Evolutionary conservation across 2,888 invertebrate species (phyloP).

Genomic region (Physocephala rufipes): DNA sequence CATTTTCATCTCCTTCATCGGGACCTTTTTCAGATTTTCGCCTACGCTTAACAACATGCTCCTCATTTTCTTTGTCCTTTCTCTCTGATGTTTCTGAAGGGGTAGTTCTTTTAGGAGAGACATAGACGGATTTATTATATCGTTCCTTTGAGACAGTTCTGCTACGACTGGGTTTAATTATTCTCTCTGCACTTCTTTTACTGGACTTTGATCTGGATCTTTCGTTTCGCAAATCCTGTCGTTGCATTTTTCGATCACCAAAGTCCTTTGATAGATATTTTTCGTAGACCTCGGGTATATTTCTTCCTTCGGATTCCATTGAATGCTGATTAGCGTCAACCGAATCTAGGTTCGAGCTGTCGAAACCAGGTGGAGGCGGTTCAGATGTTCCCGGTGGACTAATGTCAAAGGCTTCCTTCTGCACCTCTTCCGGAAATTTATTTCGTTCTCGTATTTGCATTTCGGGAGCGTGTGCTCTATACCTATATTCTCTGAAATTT

Average conservation of each 20-base stretch:
- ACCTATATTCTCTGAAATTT: constrained; percentile 14
- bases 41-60: constrained; percentile 24
- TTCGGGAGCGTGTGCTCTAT: constrained; percentile 7
- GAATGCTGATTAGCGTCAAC: background rate
- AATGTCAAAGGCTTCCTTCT: constrained; percentile 30
- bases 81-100: background rate
- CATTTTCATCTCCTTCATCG: background rate
- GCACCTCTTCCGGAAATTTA: constrained; percentile 38
- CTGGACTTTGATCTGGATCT: constrained; percentile 23
- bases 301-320: background rate
- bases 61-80: constrained; percentile 27
- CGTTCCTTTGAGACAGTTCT: constrained; percentile 23
- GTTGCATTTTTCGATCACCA: constrained; percentile 16
- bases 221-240: background rate
- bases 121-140: background rate
- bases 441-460: constrained; percentile 30
- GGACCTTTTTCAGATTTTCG: constrained; percentile 17
- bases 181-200: constrained; percentile 13
- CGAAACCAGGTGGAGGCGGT: constrained; percentile 59
- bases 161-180: constrained; percentile 12
- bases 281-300: constrained; percentile 44
- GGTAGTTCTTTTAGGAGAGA: constrained; percentile 18
- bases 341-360: constrained; percentile 45
- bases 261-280: constrained; percentile 45
- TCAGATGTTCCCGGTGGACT: constrained; percentile 42